Percentiles rank a stretch among this genome's conserved stretches.
These are phyloP conservation scores for Kryptolebias marmoratus DNA, from an alignment of 2,113 vertebrate genomes.

Conservation along the genomic window DNA sequence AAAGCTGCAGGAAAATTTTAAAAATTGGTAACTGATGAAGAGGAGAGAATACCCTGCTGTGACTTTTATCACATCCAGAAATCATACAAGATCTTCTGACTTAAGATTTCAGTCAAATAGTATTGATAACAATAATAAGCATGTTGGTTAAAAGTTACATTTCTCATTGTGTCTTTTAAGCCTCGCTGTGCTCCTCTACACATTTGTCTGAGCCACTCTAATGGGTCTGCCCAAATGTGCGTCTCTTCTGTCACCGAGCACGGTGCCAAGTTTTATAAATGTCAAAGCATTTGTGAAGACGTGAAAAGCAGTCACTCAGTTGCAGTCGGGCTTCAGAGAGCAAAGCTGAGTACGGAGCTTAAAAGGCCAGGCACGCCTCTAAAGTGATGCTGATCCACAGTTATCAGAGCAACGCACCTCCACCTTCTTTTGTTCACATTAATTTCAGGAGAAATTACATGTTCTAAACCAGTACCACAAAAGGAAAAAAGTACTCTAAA, in stretches of 20 bases:
- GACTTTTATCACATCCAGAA: no score
- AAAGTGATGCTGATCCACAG: slow-evolving; percentile 28
- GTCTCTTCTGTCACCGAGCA: slow-evolving; percentile 14
- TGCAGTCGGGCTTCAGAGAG: slow-evolving; percentile 27
- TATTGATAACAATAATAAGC: not conserved
- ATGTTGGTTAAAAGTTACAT: not conserved
- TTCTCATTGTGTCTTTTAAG: not conserved
- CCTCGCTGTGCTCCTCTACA: not conserved
- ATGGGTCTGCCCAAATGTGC: slow-evolving; percentile 37
- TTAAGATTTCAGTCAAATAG: not conserved
- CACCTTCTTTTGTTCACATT: not conserved
- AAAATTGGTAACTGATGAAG: no score
- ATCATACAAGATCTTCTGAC: no score
- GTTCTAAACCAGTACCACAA: not conserved
- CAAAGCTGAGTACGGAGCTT: slow-evolving; percentile 39
- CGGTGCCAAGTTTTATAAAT: slow-evolving; percentile 49
- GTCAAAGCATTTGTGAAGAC: slow-evolving; percentile 61
- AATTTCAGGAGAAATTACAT: not conserved
- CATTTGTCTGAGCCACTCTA: not conserved
- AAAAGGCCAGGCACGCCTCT: slow-evolving; percentile 61
- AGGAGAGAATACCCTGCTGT: no score
- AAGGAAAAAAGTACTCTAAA: not conserved
- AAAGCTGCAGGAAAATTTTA: no score
- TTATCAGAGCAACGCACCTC: slow-evolving; percentile 23
- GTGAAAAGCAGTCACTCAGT: slow-evolving; percentile 29